These are phyloP conservation scores for Notiomystis cincta DNA, from an alignment of 2,113 vertebrate species.

Conservation along the genomic window DNA sequence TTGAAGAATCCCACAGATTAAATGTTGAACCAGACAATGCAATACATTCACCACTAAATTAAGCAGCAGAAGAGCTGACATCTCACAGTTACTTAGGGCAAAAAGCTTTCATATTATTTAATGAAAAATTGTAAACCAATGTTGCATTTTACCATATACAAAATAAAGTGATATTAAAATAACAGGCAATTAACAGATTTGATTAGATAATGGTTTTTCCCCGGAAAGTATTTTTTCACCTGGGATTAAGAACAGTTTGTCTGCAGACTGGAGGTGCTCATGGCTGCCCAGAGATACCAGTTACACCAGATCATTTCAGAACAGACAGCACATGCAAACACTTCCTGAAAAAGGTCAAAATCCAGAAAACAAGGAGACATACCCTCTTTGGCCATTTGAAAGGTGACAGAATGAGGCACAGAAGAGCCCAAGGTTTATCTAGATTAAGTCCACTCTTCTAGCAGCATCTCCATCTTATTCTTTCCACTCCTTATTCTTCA, in stretches of 20 bases:
- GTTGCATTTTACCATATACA: background rate
- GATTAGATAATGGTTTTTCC: background rate
- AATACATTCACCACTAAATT: background rate
- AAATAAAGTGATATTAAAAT: background rate
- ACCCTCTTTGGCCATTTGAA: background rate
- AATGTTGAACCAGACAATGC: background rate
- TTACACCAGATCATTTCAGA: background rate
- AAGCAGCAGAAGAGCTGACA: background rate
- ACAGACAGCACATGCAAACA: background rate
- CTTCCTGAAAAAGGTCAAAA: background rate
- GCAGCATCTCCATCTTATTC: background rate
- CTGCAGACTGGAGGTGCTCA: background rate
- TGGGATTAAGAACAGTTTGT: background rate
- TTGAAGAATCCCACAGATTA: background rate
- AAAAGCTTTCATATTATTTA: background rate
- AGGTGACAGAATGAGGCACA: background rate
- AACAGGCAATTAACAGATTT: background rate
- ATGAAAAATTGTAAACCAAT: background rate
- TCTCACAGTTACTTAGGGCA: background rate
- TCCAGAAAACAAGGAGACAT: background rate
- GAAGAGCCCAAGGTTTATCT: background rate
- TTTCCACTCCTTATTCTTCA: background rate
- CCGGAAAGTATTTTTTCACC: background rate
- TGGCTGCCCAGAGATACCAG: rapidly evolving
- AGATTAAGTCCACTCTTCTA: background rate